Percentiles rank a stretch among this genome's conserved stretches.
These are phyloP conservation scores for Monopterus albus DNA, from an alignment of 2,113 vertebrate species.

Conservation along the genomic window DNA sequence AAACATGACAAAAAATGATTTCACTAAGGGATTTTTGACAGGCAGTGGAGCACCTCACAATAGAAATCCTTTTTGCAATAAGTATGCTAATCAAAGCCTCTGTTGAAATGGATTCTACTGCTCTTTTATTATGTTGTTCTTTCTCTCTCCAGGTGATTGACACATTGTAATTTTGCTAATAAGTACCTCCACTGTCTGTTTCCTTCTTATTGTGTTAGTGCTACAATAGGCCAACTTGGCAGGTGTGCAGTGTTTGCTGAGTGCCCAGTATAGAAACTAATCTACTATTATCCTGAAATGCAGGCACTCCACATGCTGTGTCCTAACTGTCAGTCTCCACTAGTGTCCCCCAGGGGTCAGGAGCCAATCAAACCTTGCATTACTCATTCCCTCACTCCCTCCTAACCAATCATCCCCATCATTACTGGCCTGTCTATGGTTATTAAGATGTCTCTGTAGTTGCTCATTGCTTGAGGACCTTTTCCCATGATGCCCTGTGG, in stretches of 20 bases:
- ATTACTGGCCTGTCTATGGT: conserved; percentile 60
- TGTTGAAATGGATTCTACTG: conserved; percentile 64
- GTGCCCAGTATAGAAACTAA: conserved; percentile 41
- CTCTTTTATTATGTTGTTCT: conserved; percentile 71
- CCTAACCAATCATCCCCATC: conserved; percentile 56
- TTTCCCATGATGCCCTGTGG: neutral
- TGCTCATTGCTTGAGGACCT: neutral
- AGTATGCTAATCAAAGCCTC: conserved; percentile 74
- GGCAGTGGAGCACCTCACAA: conserved; percentile 42
- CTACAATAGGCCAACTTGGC: conserved; percentile 55
- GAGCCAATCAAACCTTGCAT: conserved; percentile 63
- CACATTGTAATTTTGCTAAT: conserved; percentile 77
- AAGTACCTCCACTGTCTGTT: conserved; percentile 64
- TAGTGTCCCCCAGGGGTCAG: conserved; percentile 57
- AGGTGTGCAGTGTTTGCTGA: conserved; percentile 43
- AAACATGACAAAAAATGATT: conserved; percentile 46
- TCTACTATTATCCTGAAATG: conserved; percentile 64
- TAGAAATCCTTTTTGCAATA: conserved; percentile 59
- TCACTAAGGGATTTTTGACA: conserved; percentile 48
- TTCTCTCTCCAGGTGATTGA: conserved; percentile 67
- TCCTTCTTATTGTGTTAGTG: conserved; percentile 57
- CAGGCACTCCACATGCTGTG: conserved; percentile 14
- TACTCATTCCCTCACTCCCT: conserved; percentile 44
- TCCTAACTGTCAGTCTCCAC: conserved; percentile 46
- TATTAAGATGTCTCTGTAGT: conserved; percentile 44